Evolutionary conservation across 2,113 vertebrate genomes (phyloP).

Genomic region (Cottus gobio): DNA sequence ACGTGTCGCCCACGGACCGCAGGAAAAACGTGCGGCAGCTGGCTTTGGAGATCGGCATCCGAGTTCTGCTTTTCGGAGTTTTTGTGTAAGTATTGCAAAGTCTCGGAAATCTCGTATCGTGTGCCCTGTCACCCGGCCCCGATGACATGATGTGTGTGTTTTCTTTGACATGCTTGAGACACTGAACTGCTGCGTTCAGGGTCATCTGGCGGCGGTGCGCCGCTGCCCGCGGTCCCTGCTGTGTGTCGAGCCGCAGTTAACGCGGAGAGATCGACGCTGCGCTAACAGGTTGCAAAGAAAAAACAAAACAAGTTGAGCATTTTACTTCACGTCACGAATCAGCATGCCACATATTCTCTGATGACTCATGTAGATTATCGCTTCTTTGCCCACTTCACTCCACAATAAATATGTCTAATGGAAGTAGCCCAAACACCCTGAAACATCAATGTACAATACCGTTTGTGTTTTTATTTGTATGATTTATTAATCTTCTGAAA

Average conservation of each 20-base stretch:
- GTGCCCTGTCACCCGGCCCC: too few species aligned
- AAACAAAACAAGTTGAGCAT: conserved; percentile 27
- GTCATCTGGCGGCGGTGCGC: conserved; percentile 35
- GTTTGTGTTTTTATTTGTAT: not conserved
- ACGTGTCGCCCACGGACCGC: conserved; percentile 81
- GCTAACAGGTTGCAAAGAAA: conserved; percentile 72
- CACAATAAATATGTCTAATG: not conserved
- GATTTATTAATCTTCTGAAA: not conserved
- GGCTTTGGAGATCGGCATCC: conserved; percentile 82
- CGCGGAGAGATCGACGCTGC: conserved; percentile 19
- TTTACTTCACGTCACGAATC: not conserved
- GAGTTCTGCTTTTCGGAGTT: conserved; percentile 86
- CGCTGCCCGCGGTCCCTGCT: conserved; percentile 42
- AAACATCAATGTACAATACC: not conserved
- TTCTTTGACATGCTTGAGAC: not conserved
- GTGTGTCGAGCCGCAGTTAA: conserved; percentile 14
- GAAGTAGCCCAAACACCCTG: not conserved
- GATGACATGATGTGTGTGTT: not conserved
- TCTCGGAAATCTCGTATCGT: not conserved
- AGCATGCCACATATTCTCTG: not conserved
- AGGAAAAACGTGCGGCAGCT: conserved; percentile 82
- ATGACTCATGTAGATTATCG: not conserved
- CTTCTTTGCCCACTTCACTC: conserved; percentile 12
- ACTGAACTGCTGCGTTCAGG: conserved; percentile 13
- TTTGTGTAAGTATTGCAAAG: conserved; percentile 82